Percentiles rank a stretch among this genome's conserved stretches.
Evolutionary conservation across 1,140 invertebrate genomes (phyloP).

Genomic region (Zaprionus camerounensis): DNA sequence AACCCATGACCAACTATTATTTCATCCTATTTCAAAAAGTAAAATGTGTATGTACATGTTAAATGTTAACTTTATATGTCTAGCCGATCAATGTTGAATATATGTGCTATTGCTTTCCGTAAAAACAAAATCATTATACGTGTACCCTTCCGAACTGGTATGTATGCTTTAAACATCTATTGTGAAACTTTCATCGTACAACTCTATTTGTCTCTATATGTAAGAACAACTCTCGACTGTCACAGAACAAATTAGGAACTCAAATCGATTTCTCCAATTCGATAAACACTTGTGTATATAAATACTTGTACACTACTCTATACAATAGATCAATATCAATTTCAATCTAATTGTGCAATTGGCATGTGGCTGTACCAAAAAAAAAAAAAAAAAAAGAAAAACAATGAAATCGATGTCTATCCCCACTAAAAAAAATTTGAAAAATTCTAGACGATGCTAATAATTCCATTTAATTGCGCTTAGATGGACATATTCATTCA

Average conservation of each 20-base stretch:
- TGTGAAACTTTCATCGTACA: slow-evolving; percentile 44
- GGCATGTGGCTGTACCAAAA: slow-evolving; percentile 72
- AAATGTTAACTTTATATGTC: slow-evolving; percentile 30
- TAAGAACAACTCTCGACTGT: slow-evolving; percentile 30
- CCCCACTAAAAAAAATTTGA: slow-evolving; percentile 3
- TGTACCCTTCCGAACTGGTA: slow-evolving; percentile 79
- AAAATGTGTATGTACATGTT: slow-evolving; percentile 25
- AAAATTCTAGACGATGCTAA: background rate
- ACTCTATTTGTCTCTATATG: slow-evolving; percentile 34
- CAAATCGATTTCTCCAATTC: slow-evolving; percentile 30
- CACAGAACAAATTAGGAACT: slow-evolving; percentile 1
- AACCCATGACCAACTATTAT: background rate
- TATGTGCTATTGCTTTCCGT: slow-evolving; percentile 54
- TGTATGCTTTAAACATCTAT: slow-evolving; percentile 72
- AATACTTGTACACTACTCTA: slow-evolving; percentile 29
- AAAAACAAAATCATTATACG: slow-evolving; percentile 69
- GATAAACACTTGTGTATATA: slow-evolving; percentile 66
- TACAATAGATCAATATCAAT: slow-evolving; percentile 37
- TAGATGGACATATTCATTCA: slow-evolving; percentile 92
- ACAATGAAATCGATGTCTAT: slow-evolving; percentile 53
- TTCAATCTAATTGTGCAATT: slow-evolving; percentile 78
- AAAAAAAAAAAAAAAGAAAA: slow-evolving; percentile 31
- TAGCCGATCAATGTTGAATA: slow-evolving; percentile 33
- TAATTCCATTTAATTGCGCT: background rate
- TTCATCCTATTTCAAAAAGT: background rate